Evolutionary conservation across 2,888 invertebrate genomes (phyloP).

Genomic region (Leptarthrus brevirostris): DNA sequence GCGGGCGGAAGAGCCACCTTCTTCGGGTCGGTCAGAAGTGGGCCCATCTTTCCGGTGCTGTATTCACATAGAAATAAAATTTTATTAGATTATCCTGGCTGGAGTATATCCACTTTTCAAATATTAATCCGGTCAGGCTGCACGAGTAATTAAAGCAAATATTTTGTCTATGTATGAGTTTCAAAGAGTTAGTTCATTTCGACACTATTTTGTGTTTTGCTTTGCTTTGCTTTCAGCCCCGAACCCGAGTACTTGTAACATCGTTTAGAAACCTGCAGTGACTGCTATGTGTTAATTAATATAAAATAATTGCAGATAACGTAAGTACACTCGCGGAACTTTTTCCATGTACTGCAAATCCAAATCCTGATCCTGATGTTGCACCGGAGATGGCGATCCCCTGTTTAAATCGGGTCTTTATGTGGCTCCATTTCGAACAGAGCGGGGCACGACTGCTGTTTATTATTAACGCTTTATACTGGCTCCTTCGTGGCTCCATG

Average conservation of each 20-base stretch:
- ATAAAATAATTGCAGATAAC: slow-evolving; percentile 35
- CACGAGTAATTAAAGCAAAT: slow-evolving; percentile 44
- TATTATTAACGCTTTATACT: slow-evolving; percentile 9
- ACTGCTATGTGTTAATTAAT: slow-evolving; percentile 43
- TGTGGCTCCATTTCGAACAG: slow-evolving; percentile 4
- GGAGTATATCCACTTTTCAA: slow-evolving; percentile 4
- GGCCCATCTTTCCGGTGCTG: neutral
- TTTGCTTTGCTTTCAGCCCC: no score
- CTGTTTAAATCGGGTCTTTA: neutral
- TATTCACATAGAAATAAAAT: slow-evolving; percentile 42
- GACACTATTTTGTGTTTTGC: slow-evolving; percentile 17
- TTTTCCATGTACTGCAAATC: neutral
- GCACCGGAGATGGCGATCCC: neutral
- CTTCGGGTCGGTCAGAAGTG: neutral
- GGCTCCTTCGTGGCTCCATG: neutral
- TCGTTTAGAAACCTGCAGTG: slow-evolving; percentile 29
- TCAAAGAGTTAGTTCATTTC: neutral
- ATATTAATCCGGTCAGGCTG: slow-evolving; percentile 39
- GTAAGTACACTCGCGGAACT: slow-evolving; percentile 10
- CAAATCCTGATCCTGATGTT: neutral
- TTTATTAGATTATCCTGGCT: slow-evolving; percentile 30
- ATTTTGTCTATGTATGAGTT: slow-evolving; percentile 21
- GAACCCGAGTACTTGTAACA: slow-evolving; percentile 22
- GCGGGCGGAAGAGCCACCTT: slow-evolving; percentile 14
- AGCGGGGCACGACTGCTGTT: neutral